Base-by-base conservation (phyloP, 2,113 vertebrate species). In the Hippolais icterina region DNA sequence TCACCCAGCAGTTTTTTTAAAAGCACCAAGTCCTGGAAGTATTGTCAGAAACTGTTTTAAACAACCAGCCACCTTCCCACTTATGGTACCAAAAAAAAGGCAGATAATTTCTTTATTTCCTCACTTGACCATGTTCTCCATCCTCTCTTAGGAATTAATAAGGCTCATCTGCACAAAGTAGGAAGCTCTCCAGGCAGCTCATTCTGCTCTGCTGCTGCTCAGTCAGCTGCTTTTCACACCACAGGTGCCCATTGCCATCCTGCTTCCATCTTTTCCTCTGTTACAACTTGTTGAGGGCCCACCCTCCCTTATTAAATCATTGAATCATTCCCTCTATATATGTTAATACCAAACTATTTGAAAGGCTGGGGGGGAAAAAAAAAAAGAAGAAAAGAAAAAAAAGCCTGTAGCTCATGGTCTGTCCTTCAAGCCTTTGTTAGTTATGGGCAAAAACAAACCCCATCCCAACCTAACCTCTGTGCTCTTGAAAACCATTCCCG, bases 101-200 rank as follows among this genome's bases (percentile, higher is more conserved):
- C 76, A 76, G 72, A 53, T 76, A 20, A 84, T 77, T 81, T 90
- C 47, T 84, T 66, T 84, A 89, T 94, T 89, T 84, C 41, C 41
- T 91, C 35, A 60, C 72, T 59, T 80, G 79, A 56, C 85, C 49
- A 20, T 61, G 37, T 78, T 82, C 76, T 90, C 39, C 65, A 33
- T 71, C 39, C 41, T 81, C 77, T 92, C 72, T 74, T 64, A 84
- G 69, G 77, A 89, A 90, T 78, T 93, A 86, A 87, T 49, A 94
- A 90, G n/a, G 61, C 80, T 92, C 56, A 89, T 92, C 91, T 77
- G 47, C 71, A 78, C 69, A 57, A 86, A 84, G 57, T 7, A 70
- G 64, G 90, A 93, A 91, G 64, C 60, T 90, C 87, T 78, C 72
- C 72, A 92, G 79, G 86, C 88, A 88, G 47, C 46, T 89, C 52